Conservation (phyloP, 1,140 invertebrate species). For the Homarus americanus region DNA sequence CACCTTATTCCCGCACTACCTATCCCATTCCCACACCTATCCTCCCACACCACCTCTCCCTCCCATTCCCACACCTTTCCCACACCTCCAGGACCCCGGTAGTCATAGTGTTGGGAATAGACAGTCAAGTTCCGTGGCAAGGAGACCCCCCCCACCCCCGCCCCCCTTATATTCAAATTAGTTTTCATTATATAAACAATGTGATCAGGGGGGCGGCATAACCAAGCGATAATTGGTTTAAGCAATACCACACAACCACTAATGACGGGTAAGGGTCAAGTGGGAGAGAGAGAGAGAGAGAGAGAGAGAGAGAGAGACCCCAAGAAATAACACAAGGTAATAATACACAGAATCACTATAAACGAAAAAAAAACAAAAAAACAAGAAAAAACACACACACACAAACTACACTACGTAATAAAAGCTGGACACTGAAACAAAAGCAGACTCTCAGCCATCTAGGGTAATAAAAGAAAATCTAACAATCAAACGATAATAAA, state of each 20-base stretch:
- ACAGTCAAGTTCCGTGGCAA: background rate
- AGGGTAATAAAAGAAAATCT: no score
- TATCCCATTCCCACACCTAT: background rate
- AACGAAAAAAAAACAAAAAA: no score
- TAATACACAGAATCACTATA: no score
- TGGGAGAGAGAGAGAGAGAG: constrained; percentile 41
- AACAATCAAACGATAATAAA: no score
- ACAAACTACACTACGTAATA: no score
- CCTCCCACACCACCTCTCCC: background rate
- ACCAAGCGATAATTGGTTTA: constrained; percentile 20
- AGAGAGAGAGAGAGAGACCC: constrained; percentile 22
- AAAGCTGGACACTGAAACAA: no score
- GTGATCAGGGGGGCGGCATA: constrained; percentile 14
- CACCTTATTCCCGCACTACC: no score
- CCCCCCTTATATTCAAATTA: constrained; percentile 29
- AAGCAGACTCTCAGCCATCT: no score
- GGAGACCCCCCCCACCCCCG: no score
- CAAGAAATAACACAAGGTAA: no score
- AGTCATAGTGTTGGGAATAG: background rate
- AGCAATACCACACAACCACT: background rate
- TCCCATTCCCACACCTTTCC: background rate
- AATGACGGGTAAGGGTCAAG: background rate
- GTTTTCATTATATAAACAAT: constrained; percentile 41
- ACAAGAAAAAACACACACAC: no score
- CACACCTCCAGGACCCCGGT: no score